These are phyloP conservation scores for Dendrocopos noguchii DNA, from an alignment of 2,113 vertebrate species.

Conservation along the genomic window DNA sequence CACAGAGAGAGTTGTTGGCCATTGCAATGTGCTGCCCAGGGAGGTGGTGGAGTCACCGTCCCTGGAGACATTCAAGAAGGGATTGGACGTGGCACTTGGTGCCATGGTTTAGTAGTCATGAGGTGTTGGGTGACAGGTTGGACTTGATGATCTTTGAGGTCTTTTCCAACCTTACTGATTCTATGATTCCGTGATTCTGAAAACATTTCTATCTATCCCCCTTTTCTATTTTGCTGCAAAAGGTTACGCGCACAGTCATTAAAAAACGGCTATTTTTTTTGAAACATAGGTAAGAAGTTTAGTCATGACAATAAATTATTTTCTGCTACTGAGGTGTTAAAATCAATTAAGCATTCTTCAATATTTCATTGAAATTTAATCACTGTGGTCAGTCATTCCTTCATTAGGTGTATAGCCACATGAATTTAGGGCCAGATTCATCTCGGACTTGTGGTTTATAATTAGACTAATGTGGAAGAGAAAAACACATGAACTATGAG, in stretches of 20 bases:
- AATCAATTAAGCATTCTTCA: slow-evolving; percentile 44
- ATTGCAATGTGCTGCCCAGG: no score
- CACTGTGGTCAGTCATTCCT: not conserved
- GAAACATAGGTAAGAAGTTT: not conserved
- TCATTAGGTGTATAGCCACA: not conserved
- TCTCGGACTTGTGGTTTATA: not conserved
- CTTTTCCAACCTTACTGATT: no score
- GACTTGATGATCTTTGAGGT: no score
- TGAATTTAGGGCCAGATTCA: not conserved
- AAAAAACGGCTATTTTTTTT: slow-evolving; percentile 11
- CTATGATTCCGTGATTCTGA: no score
- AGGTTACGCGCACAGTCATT: not conserved
- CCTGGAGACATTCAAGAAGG: no score
- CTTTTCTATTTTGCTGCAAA: not conserved
- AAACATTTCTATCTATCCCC: not conserved
- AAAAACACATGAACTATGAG: not conserved
- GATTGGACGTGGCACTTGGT: no score
- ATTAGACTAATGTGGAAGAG: not conserved
- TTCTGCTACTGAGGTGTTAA: not conserved
- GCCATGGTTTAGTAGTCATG: no score
- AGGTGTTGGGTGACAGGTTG: no score
- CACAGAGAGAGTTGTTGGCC: no score
- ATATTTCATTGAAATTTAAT: slow-evolving; percentile 48
- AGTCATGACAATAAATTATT: slow-evolving; percentile 26
- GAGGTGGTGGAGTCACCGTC: no score